Conservation (phyloP, 2,888 invertebrate genomes). For the Aradus depressus region DNA sequence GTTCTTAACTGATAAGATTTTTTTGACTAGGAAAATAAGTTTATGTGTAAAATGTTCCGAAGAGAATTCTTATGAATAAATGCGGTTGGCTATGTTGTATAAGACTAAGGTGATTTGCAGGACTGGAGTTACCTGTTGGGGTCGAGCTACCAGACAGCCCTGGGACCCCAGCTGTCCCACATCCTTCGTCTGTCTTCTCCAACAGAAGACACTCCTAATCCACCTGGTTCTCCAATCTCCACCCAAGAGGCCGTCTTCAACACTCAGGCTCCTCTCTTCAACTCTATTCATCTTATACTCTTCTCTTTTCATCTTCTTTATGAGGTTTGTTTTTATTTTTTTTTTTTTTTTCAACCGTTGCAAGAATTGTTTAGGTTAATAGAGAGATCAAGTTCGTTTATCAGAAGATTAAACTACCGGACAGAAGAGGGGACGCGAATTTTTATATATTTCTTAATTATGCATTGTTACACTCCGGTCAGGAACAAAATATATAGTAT, state of each 20-base stretch:
- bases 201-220: not conserved
- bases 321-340: constrained; percentile 43
- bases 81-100: too few species aligned
- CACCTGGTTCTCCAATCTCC: constrained; percentile 6
- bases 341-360: not conserved
- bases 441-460: too few species aligned
- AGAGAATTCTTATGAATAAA: too few species aligned
- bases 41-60: too few species aligned
- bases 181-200: not conserved
- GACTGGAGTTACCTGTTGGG: constrained; percentile 68
- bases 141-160: constrained; percentile 46
- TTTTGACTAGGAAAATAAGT: too few species aligned
- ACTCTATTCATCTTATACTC: constrained; percentile 60
- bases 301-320: constrained; percentile 78
- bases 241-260: constrained; percentile 41
- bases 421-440: too few species aligned
- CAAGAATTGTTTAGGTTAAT: not conserved
- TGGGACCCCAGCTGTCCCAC: constrained; percentile 37
- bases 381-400: too few species aligned
- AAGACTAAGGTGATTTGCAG: too few species aligned
- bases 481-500: too few species aligned
- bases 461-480: too few species aligned
- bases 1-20: too few species aligned
- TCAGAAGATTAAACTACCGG: not conserved
- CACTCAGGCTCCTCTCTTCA: constrained; percentile 55